These are phyloP conservation scores for Turdus rufiventris DNA, from an alignment of 2,113 vertebrate genomes.

Conservation along the genomic window DNA sequence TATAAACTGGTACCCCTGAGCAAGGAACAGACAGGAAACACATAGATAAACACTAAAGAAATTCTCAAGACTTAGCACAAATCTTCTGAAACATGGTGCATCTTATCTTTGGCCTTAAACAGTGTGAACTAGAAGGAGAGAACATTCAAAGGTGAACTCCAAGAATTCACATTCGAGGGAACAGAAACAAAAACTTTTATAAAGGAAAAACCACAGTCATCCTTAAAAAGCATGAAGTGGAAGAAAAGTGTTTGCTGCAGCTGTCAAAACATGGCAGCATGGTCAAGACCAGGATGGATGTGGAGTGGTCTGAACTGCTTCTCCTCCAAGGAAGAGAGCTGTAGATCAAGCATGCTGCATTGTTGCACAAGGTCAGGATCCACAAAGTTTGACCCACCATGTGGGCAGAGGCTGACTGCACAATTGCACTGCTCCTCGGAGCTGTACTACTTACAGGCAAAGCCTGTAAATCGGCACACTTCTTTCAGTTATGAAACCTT, in stretches of 20 bases:
- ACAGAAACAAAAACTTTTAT: background rate
- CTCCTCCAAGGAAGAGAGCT: background rate
- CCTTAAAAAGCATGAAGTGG: background rate
- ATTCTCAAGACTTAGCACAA: background rate
- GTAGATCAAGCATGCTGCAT: background rate
- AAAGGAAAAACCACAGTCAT: background rate
- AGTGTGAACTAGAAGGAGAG: background rate
- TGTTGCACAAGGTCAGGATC: background rate
- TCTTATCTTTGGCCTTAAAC: constrained; percentile 31
- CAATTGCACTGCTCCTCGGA: background rate
- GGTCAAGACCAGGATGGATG: background rate
- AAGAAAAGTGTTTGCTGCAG: background rate
- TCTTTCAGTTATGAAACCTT: background rate
- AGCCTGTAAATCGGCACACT: background rate
- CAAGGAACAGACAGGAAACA: background rate
- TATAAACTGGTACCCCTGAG: background rate
- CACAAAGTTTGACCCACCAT: background rate
- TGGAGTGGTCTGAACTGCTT: background rate
- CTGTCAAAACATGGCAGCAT: background rate
- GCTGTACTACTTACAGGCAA: background rate
- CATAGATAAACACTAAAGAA: background rate
- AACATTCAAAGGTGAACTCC: background rate
- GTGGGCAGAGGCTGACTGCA: background rate
- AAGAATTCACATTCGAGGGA: constrained; percentile 9
- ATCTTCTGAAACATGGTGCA: background rate